Evolutionary conservation across 1,140 invertebrate species (phyloP), one percentile per base, ranked within the genome.

Genomic region (Heliothis virescens): DNA sequence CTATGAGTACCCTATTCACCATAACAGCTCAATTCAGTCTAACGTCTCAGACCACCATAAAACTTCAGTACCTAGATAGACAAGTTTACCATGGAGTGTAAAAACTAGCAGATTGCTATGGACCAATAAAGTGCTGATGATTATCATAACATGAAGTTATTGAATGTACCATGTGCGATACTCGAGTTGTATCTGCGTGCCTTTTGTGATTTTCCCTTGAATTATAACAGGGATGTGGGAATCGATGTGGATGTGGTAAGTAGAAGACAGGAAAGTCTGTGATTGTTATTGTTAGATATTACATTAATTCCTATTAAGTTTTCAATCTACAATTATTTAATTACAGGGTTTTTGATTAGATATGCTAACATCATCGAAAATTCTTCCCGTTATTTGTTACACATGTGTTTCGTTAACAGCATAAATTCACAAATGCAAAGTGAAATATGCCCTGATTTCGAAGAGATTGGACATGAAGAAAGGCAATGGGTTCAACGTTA

Each of bases 101-200:
- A 67, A 67, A 67, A 67, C 21, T 60, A 26, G 29, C 12, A n/a
- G 7, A 1, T 13, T 11, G 2, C 65, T 50, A 69, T 69, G 52
- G 2, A 26, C 34, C 34, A 7, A 7, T 41, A 29, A 63, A 63
- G 62, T 63, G 41, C n/a, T 13, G 11, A 15, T n/a, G 21, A 71
- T 71, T 71, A 71, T 71, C 67, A 71, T 71, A 71, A 71, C 67
- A 15, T 71, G 67, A 52, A 71, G 47, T 71, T 71, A 52, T 71
- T 71, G 67, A 67, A 48, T 67, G 63, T 41, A 1, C 63, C 63
- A 18, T 67, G 62, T 65, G 16, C 34, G 12, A 48, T 16, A 67
- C n/a, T 53, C 62, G 47, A 29, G 18, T 2, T 0, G 13, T 21
- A 71, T 71, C 67, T 71, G 21, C 67, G 26, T 69, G 29, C 67